A percentile compares a stretch with the other conserved stretches of the same genome.
phyloP scores from a whole-genome alignment of 2,113 vertebrate species.

The Epinephelus lanceolatus region DNA sequence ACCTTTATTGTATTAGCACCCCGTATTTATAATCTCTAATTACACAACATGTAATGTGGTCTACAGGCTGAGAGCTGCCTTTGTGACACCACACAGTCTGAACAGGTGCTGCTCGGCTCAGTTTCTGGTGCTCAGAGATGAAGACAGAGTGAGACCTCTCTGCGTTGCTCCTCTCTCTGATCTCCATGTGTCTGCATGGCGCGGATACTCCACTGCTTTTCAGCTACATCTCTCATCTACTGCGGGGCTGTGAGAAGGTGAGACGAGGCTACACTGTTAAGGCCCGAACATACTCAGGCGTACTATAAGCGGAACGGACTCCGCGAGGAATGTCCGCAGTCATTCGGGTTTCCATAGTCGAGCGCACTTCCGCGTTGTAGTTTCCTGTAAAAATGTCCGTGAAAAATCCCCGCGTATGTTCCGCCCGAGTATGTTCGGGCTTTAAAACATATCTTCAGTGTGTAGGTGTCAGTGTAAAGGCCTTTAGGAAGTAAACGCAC shows the following conservation, averaged over 20 bases:
- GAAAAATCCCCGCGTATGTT: no score
- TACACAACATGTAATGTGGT: background rate
- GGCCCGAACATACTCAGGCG: no score
- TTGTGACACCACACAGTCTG: background rate
- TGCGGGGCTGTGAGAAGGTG: slow-evolving; percentile 16
- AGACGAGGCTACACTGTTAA: background rate
- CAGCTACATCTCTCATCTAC: fast-evolving
- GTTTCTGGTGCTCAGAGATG: background rate
- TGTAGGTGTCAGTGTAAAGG: background rate
- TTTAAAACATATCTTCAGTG: background rate
- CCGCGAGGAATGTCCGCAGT: no score
- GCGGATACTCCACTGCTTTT: background rate
- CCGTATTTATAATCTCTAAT: background rate
- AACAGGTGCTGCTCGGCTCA: background rate
- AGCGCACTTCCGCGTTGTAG: no score
- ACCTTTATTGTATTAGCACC: no score
- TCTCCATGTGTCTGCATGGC: background rate
- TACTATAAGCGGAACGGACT: no score
- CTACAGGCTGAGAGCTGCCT: background rate
- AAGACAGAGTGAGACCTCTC: background rate
- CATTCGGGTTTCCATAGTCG: no score
- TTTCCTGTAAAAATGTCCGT: no score
- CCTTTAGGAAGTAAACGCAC: no score
- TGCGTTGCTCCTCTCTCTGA: no score
- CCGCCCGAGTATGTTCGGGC: no score